A percentile compares a stretch with the other conserved stretches of the same genome.
Conservation (phyloP, 2,888 invertebrate species). For the Eudemis profundana region DNA sequence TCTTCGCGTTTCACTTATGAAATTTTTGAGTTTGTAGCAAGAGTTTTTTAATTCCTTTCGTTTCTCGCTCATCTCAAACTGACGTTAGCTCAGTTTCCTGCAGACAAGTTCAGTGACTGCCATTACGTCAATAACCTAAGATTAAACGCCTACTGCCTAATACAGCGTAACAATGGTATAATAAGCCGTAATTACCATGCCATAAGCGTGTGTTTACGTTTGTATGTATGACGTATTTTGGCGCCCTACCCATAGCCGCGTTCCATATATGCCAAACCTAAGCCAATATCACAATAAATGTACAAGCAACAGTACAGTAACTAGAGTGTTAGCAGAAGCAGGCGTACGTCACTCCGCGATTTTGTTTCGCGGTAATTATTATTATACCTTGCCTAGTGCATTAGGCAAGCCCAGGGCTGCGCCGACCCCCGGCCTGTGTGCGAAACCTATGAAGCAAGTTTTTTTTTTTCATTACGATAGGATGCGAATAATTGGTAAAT, state of each 20-base stretch:
- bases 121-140: conserved; percentile 24
- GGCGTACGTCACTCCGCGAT: too few species aligned
- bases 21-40: too few species aligned
- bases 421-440: too few species aligned
- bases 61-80: neutral
- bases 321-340: too few species aligned
- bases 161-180: conserved; percentile 36
- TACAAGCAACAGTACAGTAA: neutral
- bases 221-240: conserved; percentile 29
- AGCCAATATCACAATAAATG: conserved; percentile 22
- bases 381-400: too few species aligned
- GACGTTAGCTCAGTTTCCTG: conserved; percentile 2
- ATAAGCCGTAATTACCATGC: conserved; percentile 32
- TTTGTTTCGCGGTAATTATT: too few species aligned
- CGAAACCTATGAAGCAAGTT: too few species aligned
- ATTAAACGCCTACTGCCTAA: conserved; percentile 31
- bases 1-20: too few species aligned
- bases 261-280: conserved; percentile 28
- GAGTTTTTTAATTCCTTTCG: too few species aligned
- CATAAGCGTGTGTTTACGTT: conserved; percentile 30
- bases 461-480: too few species aligned
- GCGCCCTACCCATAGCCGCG: conserved; percentile 19
- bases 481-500: too few species aligned
- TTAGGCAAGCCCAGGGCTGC: too few species aligned
- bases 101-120: conserved; percentile 35